Conservation (phyloP, 1,140 invertebrate genomes). For the Formica selysi region DNA sequence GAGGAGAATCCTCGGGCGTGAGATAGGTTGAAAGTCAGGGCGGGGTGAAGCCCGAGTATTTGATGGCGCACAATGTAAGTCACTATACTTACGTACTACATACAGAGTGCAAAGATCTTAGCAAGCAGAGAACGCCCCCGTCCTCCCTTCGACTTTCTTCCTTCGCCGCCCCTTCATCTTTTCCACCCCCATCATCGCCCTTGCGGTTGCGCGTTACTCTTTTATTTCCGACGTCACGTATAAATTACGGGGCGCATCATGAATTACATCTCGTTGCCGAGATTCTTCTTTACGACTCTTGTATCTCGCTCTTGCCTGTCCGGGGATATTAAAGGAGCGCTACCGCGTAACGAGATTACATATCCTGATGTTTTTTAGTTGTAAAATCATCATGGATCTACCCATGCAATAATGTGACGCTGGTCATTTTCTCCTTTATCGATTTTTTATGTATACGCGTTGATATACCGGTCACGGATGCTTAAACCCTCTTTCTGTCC, state of each 20-base stretch:
- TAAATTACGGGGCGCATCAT: slow-evolving; percentile 51
- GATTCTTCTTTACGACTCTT: slow-evolving; percentile 50
- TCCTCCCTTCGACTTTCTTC: not conserved
- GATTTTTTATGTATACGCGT: not conserved
- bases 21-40: slow-evolving; percentile 29
- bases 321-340: not conserved
- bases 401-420: not conserved
- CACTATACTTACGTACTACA: slow-evolving; percentile 39
- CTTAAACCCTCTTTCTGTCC: not conserved
- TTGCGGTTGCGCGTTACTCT: slow-evolving; percentile 13
- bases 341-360: not conserved
- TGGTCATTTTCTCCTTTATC: not conserved
- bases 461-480: not conserved
- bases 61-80: slow-evolving; percentile 69
- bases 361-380: slow-evolving; percentile 28
- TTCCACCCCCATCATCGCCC: slow-evolving; percentile 7
- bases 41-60: slow-evolving; percentile 66
- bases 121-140: not conserved
- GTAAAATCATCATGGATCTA: not conserved
- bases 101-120: slow-evolving; percentile 22
- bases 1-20: slow-evolving; percentile 77
- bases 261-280: slow-evolving; percentile 33
- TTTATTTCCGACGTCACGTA: slow-evolving; percentile 29
- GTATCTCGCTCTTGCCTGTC: not conserved
- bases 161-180: not conserved